A percentile compares a stretch with the other conserved stretches of the same genome.
Evolutionary conservation across 2,113 vertebrate species (phyloP).

Genomic region (Cephalopholis sonnerati): DNA sequence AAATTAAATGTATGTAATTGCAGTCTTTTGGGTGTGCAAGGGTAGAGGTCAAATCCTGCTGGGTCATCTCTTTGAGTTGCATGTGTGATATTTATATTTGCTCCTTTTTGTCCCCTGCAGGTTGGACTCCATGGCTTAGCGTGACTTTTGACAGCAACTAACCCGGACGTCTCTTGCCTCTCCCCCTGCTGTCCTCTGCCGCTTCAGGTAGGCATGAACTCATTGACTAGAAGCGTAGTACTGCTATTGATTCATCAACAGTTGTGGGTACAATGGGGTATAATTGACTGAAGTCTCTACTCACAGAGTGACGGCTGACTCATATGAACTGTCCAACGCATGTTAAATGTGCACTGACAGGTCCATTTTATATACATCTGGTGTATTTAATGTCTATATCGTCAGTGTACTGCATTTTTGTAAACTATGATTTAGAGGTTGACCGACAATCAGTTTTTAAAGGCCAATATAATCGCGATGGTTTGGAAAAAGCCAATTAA

Average conservation of each 20-base stretch:
- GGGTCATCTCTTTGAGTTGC: background rate
- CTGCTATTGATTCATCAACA: background rate
- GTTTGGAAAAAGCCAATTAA: too few species aligned
- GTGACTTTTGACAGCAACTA: constrained; percentile 5
- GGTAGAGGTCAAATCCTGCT: background rate
- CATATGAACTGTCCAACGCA: too few species aligned
- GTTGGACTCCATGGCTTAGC: constrained; percentile 64
- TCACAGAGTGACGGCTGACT: too few species aligned
- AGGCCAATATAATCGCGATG: too few species aligned
- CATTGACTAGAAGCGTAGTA: background rate
- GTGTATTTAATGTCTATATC: too few species aligned
- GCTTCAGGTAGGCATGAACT: constrained; percentile 43
- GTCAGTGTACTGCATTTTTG: too few species aligned
- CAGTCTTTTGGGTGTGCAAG: background rate
- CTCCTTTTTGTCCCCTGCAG: constrained; percentile 31
- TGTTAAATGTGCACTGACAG: too few species aligned
- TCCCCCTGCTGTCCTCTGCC: constrained; percentile 40
- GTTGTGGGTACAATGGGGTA: background rate
- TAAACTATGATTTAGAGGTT: too few species aligned
- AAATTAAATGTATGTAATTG: too few species aligned
- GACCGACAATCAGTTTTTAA: too few species aligned
- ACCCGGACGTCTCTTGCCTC: constrained; percentile 12
- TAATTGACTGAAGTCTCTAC: too few species aligned
- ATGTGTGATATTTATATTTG: background rate
- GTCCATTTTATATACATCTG: too few species aligned